Evolutionary conservation across 2,797 vertebrate species (phyloP).

Genomic region (Botia almorhae): DNA sequence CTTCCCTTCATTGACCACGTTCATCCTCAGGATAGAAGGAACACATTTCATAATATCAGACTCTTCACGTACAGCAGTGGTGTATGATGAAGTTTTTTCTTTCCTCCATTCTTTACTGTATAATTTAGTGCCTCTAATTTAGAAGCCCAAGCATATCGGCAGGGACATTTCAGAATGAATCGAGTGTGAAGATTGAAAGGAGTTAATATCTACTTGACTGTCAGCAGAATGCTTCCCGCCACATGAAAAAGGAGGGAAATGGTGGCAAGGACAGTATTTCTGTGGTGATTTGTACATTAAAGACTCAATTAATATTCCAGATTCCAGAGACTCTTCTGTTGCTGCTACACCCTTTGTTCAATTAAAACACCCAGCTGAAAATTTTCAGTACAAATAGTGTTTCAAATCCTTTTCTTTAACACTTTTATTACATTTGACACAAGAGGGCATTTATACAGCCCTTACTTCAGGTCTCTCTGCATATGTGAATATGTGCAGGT

Average conservation of each 20-base stretch:
- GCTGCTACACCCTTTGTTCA: constrained; percentile 72
- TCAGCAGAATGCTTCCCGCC: constrained; percentile 70
- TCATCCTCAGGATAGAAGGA: constrained; percentile 50
- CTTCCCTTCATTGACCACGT: constrained; percentile 40
- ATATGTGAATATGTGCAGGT: neutral
- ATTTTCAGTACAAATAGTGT: constrained; percentile 53
- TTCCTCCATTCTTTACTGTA: constrained; percentile 60
- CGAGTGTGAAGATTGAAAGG: constrained; percentile 83
- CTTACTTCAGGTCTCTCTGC: too few relatives aligned
- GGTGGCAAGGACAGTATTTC: constrained; percentile 71
- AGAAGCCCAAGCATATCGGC: constrained; percentile 76
- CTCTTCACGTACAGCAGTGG: constrained; percentile 3
- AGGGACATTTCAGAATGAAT: constrained; percentile 79
- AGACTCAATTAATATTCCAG: constrained; percentile 80
- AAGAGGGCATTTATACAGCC: constrained; percentile 31
- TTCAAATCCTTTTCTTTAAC: constrained; percentile 47
- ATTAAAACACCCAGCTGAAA: constrained; percentile 62
- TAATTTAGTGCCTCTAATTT: constrained; percentile 80
- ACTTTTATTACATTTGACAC: constrained; percentile 54
- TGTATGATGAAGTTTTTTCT: constrained; percentile 40
- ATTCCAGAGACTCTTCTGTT: constrained; percentile 72
- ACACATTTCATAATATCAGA: constrained; percentile 37
- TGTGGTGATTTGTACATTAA: constrained; percentile 77
- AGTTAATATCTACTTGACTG: constrained; percentile 80
- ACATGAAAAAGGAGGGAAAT: constrained; percentile 56